Percentiles rank a stretch among this genome's conserved stretches.
phyloP scores from a whole-genome alignment of 2,888 invertebrate species.

The Morpho achilles region DNA sequence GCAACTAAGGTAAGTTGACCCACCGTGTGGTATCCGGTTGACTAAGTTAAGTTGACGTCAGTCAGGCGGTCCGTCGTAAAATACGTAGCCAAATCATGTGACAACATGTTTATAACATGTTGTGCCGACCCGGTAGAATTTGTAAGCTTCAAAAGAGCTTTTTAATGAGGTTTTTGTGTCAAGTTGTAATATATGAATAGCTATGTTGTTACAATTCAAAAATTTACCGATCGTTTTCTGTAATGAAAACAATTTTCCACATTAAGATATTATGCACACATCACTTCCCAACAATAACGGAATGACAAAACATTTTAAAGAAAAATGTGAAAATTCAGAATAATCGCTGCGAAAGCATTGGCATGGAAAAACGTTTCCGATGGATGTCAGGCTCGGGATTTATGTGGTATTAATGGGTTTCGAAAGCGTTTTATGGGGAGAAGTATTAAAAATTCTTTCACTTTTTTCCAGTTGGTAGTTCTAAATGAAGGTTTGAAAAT shows the following conservation, averaged over 20 bases:
- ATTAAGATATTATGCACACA: constrained; percentile 39
- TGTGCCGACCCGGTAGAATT: too few relatives aligned
- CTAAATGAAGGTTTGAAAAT: too few relatives aligned
- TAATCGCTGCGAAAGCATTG: constrained; percentile 30
- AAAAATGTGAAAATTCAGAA: constrained; percentile 26
- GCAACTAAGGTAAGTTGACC: too few relatives aligned
- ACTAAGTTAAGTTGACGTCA: too few relatives aligned
- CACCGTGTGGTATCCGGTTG: too few relatives aligned
- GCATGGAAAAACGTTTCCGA: constrained; percentile 34
- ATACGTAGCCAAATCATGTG: too few relatives aligned
- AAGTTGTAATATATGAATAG: too few relatives aligned
- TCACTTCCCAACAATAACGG: constrained; percentile 30
- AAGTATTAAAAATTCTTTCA: constrained; percentile 11
- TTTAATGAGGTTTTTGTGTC: too few relatives aligned
- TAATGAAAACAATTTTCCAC: constrained; percentile 18
- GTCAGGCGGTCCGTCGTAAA: too few relatives aligned
- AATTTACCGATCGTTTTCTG: not conserved
- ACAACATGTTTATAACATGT: too few relatives aligned
- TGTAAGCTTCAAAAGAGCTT: too few relatives aligned
- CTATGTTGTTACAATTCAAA: too few relatives aligned
- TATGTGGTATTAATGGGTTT: constrained; percentile 19
- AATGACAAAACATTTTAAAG: constrained; percentile 26
- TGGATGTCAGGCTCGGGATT: constrained; percentile 19
- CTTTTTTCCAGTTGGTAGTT: not conserved
- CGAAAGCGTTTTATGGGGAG: constrained; percentile 8